Evolutionary conservation across 2,888 invertebrate genomes (phyloP), one percentile per base, ranked within the genome.

Genomic region (Augiades crinisus): DNA sequence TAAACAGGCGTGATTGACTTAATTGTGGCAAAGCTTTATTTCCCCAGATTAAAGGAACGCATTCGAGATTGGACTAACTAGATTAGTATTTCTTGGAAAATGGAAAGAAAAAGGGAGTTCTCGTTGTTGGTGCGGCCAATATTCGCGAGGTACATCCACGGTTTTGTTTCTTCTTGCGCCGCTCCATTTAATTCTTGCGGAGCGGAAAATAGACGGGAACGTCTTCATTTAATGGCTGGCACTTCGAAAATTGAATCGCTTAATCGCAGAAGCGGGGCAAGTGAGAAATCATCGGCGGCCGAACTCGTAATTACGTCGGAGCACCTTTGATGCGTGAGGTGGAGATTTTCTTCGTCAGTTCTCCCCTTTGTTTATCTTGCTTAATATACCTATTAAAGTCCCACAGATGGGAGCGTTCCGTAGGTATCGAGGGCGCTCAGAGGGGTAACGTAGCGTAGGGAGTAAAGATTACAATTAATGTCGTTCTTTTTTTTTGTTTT

Each of bases 1-100:
- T 83, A 82, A 81, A 75, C 74, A 82, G 72, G 68, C 78, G 74
- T 82, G 83, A 83, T 84, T 82, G 77, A 83, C 81, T 82, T 81
- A 78, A 84, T 81, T 82, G 73, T 72, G 61, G 69, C 66, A 70
- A 69, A 73, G 64, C 68, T 72, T 80, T 73, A 75, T 73, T 72
- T 69, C 54, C 56, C 57, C 52, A 68, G 72, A 72, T 73, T 68
- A 72, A 71, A 70, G 66, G 72, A 67, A 63, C 57, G 52, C 61
- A 62, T 65, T 53, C 54, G 43, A 51, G 54, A 54, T 57, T 43
- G 50, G 56, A 56, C 44, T 61, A 61, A 64, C 54, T 43, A 58
- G 56, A 59, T 67, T 61, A 57, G 45, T 40, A 43, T 54, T 49
- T 47, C 47, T 58, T 37, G 21, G 34, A 21, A 33, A 37, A 41